These are phyloP conservation scores for Dryobota labecula DNA, from an alignment of 2,888 invertebrate species.

Conservation along the genomic window DNA sequence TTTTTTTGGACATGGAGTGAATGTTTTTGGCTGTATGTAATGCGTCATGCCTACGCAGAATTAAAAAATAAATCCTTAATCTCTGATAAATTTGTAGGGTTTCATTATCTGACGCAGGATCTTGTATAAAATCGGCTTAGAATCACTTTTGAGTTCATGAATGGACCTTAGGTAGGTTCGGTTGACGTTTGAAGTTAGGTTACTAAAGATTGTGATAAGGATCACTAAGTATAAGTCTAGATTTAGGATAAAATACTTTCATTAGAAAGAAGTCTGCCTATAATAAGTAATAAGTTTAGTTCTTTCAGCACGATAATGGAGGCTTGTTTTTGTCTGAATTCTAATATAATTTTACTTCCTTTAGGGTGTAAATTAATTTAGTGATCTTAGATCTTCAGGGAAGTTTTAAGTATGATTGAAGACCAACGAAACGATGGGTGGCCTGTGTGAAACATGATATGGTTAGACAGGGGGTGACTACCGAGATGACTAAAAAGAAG, in stretches of 20 bases:
- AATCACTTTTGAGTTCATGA: background rate
- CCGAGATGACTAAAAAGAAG: too few species aligned
- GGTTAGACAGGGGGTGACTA: too few species aligned
- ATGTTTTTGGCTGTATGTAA: slow-evolving; percentile 49
- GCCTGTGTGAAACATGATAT: too few species aligned
- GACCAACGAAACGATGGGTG: too few species aligned
- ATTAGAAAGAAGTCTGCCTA: background rate
- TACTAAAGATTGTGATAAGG: background rate
- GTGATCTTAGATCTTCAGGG: background rate
- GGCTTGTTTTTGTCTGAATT: background rate
- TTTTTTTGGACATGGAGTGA: slow-evolving; percentile 44
- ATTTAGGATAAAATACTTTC: background rate
- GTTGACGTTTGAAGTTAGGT: background rate
- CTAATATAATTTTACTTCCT: background rate
- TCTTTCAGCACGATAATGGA: background rate
- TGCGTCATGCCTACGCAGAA: slow-evolving; percentile 25
- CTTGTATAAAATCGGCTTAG: background rate
- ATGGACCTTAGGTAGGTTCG: background rate
- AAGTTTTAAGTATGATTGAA: too few species aligned
- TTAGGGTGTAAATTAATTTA: background rate
- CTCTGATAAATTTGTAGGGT: slow-evolving; percentile 3
- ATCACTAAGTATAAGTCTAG: background rate
- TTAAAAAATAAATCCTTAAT: background rate
- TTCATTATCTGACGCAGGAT: background rate
- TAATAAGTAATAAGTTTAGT: background rate